Conservation (phyloP, 53 echinoderm and acorn worm genomes). For the Echinarachnius parma region DNA sequence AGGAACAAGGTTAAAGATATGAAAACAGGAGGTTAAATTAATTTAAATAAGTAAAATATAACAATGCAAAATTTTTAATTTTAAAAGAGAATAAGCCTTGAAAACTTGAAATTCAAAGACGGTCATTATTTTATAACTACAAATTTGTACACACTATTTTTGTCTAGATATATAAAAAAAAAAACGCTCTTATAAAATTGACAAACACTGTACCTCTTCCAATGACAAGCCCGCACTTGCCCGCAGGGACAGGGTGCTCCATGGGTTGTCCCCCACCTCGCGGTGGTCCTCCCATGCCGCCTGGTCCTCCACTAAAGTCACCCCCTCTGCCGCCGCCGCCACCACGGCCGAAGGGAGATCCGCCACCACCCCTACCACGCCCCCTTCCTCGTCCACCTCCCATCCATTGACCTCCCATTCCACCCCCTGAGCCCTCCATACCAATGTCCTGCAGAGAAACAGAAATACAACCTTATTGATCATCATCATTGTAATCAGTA, state of each 20-base stretch:
- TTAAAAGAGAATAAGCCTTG: too few relatives aligned
- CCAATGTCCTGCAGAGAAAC: conserved; percentile 11
- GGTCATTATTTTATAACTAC: too few relatives aligned
- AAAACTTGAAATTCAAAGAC: too few relatives aligned
- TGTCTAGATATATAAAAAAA: too few relatives aligned
- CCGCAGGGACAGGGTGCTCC: conserved; percentile 61
- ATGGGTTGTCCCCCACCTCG: conserved; percentile 55
- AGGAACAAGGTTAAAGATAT: too few relatives aligned
- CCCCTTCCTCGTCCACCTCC: conserved; percentile 60
- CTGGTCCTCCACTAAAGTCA: conserved; percentile 34
- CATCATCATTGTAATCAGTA: too few relatives aligned
- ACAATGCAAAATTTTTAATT: too few relatives aligned
- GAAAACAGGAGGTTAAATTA: too few relatives aligned
- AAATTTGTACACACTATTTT: too few relatives aligned
- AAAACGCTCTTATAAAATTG: too few relatives aligned
- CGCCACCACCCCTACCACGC: conserved; percentile 72
- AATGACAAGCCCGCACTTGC: conserved; percentile 87
- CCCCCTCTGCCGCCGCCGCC: conserved; percentile 58
- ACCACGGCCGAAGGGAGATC: conserved; percentile 50
- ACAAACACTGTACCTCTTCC: conserved; percentile 73
- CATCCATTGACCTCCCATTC: conserved; percentile 28
- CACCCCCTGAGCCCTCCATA: conserved; percentile 11
- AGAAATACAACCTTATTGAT: too few relatives aligned
- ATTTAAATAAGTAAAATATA: too few relatives aligned
- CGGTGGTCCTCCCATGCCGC: conserved; percentile 43